These are phyloP conservation scores for Sisor rabdophorus DNA, from an alignment of 2,113 vertebrate genomes.

Conservation along the genomic window DNA sequence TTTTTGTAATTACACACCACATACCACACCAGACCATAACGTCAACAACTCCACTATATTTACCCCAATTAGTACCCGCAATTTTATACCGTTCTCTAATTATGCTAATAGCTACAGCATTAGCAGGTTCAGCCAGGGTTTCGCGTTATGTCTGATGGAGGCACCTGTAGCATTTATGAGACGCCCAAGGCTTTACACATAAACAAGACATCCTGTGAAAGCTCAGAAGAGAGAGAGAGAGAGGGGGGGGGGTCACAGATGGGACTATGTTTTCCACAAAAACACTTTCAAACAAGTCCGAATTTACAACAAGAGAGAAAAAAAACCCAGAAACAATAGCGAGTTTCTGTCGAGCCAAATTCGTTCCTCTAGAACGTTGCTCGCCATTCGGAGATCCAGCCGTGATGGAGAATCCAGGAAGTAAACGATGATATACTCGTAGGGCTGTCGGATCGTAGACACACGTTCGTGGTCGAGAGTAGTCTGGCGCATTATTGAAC, in stretches of 20 bases:
- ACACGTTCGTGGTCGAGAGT: slow-evolving; percentile 16
- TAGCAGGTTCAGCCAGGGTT: slow-evolving; percentile 20
- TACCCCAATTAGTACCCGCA: slow-evolving; percentile 23
- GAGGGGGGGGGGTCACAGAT: slow-evolving; percentile 38
- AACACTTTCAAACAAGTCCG: slow-evolving; percentile 2
- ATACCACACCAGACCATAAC: not conserved
- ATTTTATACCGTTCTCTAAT: slow-evolving; percentile 22
- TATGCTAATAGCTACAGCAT: slow-evolving; percentile 53
- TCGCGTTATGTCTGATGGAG: slow-evolving; percentile 1
- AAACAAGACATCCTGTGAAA: slow-evolving; percentile 42
- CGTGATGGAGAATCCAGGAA: not conserved
- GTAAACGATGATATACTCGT: not conserved
- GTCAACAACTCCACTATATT: not conserved
- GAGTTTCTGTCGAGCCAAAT: not conserved
- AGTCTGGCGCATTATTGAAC: slow-evolving; percentile 5
- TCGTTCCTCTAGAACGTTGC: not conserved
- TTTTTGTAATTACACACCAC: not conserved
- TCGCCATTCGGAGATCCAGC: not conserved
- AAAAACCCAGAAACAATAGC: not conserved
- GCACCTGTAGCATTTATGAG: slow-evolving; percentile 42
- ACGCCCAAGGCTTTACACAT: slow-evolving; percentile 12
- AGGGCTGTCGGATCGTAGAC: not conserved
- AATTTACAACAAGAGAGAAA: not conserved
- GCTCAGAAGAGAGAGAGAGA: too few species aligned
- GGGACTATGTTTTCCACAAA: slow-evolving; percentile 4